Conservation (phyloP, 1,140 invertebrate species). For the Eumeta japonica region DNA sequence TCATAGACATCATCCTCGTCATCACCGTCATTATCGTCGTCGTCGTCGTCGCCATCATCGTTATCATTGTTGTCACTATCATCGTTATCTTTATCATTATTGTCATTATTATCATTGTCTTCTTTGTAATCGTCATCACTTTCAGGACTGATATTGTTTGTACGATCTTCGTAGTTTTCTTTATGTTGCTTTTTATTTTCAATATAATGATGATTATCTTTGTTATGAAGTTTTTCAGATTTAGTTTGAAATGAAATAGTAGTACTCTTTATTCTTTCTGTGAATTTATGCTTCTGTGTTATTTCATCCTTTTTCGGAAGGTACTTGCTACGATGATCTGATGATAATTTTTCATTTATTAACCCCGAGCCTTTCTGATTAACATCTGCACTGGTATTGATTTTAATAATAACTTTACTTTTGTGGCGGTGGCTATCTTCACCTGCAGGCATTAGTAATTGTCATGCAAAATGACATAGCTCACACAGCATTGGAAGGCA, state of each 20-base stretch:
- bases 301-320: no score
- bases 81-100: constrained; percentile 40
- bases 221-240: no score
- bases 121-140: constrained; percentile 46
- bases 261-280: no score
- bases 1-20: constrained; percentile 53
- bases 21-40: constrained; percentile 53
- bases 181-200: constrained; percentile 43
- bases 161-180: constrained; percentile 43
- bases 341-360: constrained; percentile 11
- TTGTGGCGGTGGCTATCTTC: constrained; percentile 52
- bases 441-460: constrained; percentile 61
- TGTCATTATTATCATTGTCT: constrained; percentile 46
- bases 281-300: no score
- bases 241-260: no score
- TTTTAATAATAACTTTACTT: constrained; percentile 45
- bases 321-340: no score
- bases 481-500: constrained; percentile 51
- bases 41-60: constrained; percentile 52
- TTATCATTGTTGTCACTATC: constrained; percentile 49
- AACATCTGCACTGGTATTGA: constrained; percentile 53
- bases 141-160: constrained; percentile 41
- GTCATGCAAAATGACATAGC: constrained; percentile 59
- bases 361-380: constrained; percentile 33
- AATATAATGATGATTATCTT: constrained; percentile 15